A percentile compares a stretch with the other conserved stretches of the same genome.
Evolutionary conservation across 2,888 invertebrate species (phyloP).

Genomic region (Latrodectus elegans): DNA sequence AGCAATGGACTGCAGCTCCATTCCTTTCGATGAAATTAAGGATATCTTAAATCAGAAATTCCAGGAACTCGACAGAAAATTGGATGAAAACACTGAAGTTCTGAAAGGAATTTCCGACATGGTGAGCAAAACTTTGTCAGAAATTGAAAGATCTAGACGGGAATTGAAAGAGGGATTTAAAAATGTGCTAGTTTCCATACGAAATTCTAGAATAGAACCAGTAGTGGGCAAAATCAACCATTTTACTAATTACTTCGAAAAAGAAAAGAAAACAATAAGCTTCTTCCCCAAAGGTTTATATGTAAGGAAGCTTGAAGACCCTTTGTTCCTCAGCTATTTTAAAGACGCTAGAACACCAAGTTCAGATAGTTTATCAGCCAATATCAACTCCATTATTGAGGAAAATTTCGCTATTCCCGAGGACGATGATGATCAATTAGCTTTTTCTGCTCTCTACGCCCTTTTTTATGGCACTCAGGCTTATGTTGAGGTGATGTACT

Average conservation of each 20-base stretch:
- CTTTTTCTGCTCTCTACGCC: not conserved
- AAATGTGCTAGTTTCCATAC: not conserved
- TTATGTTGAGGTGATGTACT: not conserved
- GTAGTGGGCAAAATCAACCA: too few relatives aligned
- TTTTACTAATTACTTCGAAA: too few relatives aligned
- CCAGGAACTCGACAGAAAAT: not conserved
- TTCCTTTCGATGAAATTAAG: not conserved
- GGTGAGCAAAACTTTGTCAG: not conserved
- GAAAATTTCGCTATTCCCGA: not conserved
- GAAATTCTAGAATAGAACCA: not conserved
- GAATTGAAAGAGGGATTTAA: not conserved
- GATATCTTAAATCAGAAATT: not conserved
- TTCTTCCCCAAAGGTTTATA: too few relatives aligned
- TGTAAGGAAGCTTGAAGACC: too few relatives aligned
- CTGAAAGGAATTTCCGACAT: not conserved
- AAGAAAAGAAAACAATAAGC: too few relatives aligned
- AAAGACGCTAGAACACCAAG: too few relatives aligned
- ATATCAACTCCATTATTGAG: not conserved
- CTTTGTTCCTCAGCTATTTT: too few relatives aligned
- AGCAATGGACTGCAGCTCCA: not conserved
- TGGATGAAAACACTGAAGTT: not conserved
- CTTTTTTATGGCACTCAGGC: not conserved
- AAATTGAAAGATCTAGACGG: not conserved
- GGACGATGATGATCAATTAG: not conserved
- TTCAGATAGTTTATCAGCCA: too few relatives aligned